phyloP scores from a whole-genome alignment of 1,140 invertebrate species.

The roundworm (Caenorhabditis elegans) region DNA sequence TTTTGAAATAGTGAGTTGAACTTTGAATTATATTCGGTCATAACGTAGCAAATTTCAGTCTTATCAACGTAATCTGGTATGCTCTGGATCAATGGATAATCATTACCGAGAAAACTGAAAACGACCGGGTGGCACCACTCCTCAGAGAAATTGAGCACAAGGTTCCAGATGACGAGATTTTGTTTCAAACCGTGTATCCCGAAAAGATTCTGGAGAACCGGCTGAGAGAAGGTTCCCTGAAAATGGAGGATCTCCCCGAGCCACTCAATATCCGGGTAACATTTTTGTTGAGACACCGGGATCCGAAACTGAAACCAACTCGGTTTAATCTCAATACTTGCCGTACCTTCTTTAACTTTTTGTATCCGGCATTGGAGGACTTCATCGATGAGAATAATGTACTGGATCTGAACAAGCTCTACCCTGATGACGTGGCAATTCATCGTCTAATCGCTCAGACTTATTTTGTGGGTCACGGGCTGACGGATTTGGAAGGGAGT shows the following conservation, averaged over 20 bases:
- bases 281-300: background rate
- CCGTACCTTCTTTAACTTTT: background rate
- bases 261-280: background rate
- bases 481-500: background rate
- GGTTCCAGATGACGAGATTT: background rate
- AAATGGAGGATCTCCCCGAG: background rate
- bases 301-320: background rate
- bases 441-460: background rate
- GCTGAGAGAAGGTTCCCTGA: background rate
- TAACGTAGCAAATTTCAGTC: background rate
- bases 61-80: background rate
- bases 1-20: background rate
- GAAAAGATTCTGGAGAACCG: background rate
- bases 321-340: background rate
- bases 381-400: background rate
- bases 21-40: too few species aligned
- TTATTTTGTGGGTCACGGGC: background rate
- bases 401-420: background rate
- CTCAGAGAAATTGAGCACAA: background rate
- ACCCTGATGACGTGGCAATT: background rate
- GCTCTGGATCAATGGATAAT: background rate
- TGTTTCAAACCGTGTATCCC: background rate
- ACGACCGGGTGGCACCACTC: too few species aligned
- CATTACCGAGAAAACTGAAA: background rate
- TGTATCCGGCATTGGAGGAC: background rate